These are phyloP conservation scores for Pseudococcus longispinus DNA, from an alignment of 2,888 invertebrate species.

Conservation along the genomic window DNA sequence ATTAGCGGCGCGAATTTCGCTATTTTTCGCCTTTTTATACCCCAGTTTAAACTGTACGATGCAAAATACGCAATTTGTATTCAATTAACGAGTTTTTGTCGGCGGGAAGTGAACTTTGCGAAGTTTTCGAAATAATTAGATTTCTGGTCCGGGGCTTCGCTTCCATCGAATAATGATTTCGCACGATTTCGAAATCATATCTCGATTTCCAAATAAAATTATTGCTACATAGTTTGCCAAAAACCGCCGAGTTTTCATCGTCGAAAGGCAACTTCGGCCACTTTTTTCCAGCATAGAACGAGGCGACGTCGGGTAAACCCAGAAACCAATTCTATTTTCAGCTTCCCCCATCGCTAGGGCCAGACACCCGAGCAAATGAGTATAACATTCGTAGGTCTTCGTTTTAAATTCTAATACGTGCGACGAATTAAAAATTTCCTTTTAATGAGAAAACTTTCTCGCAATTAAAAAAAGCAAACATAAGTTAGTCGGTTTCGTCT, in stretches of 20 bases:
- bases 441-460: constrained; percentile 1
- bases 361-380: background rate
- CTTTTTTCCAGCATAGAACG: background rate
- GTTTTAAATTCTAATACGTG: background rate
- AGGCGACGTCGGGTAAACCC: background rate
- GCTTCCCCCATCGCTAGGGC: background rate
- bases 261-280: background rate
- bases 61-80: constrained; percentile 1
- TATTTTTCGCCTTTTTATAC: background rate
- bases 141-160: background rate
- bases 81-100: background rate
- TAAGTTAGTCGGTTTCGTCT: background rate
- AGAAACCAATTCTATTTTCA: background rate
- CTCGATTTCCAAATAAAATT: background rate
- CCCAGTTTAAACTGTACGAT: background rate
- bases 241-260: background rate
- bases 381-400: constrained; percentile 6
- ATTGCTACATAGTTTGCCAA: background rate
- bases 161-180: background rate
- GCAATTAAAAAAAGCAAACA: background rate
- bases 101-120: background rate
- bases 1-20: background rate
- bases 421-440: background rate
- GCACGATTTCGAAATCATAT: background rate
- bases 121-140: background rate